Evolutionary conservation across 2,888 invertebrate species (phyloP), one percentile per base, ranked within the genome.

Genomic region (Orchestes rusci): DNA sequence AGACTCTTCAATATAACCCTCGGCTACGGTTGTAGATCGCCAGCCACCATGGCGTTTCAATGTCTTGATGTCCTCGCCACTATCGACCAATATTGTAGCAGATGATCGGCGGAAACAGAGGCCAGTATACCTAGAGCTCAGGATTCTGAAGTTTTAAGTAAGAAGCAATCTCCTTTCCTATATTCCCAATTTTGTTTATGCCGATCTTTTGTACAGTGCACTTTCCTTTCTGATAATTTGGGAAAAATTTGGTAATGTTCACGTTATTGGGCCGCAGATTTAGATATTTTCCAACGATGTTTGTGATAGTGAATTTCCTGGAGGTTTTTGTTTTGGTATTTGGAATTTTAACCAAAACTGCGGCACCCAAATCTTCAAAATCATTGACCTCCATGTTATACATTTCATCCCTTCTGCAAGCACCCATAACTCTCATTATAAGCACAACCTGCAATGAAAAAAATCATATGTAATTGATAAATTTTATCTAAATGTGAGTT

Each of bases 391-490:
- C 48, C 37, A 53, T 43, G 41, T 46, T 45, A n/a, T 49, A 35
- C 29, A 53, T 29, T 31, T 51, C 51, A 4, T 51, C 43, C n/a
- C 48, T 34, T 33, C 48, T 32, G 28, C 51, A 51, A n/a, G 45
- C 48, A 16, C 51, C 48, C 16, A 30, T 27, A 37, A 49, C 33
- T 13, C 51, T 51, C 39, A 48, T 39, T 29, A 52, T 38, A 15
- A 51, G 29, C 23, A 42, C 45, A 29, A 50, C 28, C 48, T 50
- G 38, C 43, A 43, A 10, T 17, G 8, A 36, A 10, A 17, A 29
- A 29, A 20, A 16, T 31, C 4, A 27, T 31, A n/a, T n/a, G n/a
- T n/a, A n/a, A n/a, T n/a, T n/a, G 10, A 15, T 37, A 13, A 32
- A 32, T 16, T 16, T 17, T 16, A 8, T 7, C n/a, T 16, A n/a